These are phyloP conservation scores for Chloroceryle amazona DNA, from an alignment of 2,797 vertebrate species.

Conservation along the genomic window DNA sequence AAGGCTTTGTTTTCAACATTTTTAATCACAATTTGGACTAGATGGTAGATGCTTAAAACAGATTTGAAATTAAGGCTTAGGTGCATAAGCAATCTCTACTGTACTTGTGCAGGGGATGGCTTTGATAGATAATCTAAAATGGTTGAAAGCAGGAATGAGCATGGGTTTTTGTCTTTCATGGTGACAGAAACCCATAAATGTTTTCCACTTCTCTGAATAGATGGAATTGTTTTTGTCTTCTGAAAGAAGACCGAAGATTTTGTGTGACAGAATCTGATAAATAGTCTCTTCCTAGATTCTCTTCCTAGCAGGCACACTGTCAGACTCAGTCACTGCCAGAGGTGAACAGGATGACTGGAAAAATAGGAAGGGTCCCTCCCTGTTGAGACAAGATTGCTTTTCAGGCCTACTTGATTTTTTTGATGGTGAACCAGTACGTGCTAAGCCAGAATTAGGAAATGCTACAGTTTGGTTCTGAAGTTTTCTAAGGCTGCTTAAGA, in stretches of 20 bases:
- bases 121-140: slow-evolving; percentile 11
- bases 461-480: neutral
- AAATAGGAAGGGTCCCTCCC: slow-evolving; percentile 22
- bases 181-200: slow-evolving; percentile 35
- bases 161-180: neutral
- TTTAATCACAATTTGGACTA: neutral
- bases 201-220: slow-evolving; percentile 53
- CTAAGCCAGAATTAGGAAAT: neutral
- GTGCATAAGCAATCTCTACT: neutral
- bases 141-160: neutral
- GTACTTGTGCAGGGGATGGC: neutral
- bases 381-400: slow-evolving; percentile 21
- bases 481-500: neutral
- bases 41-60: neutral
- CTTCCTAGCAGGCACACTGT: slow-evolving; percentile 54
- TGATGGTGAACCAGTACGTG: neutral
- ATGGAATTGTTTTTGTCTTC: slow-evolving; percentile 53
- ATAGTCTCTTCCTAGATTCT: slow-evolving; percentile 53
- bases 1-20: neutral
- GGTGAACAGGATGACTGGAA: neutral
- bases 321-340: slow-evolving; percentile 33
- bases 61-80: neutral
- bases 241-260: slow-evolving; percentile 60
- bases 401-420: neutral
- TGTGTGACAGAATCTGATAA: slow-evolving; percentile 48